Conservation (phyloP, 2,888 invertebrate genomes). For the Mantis religiosa region DNA sequence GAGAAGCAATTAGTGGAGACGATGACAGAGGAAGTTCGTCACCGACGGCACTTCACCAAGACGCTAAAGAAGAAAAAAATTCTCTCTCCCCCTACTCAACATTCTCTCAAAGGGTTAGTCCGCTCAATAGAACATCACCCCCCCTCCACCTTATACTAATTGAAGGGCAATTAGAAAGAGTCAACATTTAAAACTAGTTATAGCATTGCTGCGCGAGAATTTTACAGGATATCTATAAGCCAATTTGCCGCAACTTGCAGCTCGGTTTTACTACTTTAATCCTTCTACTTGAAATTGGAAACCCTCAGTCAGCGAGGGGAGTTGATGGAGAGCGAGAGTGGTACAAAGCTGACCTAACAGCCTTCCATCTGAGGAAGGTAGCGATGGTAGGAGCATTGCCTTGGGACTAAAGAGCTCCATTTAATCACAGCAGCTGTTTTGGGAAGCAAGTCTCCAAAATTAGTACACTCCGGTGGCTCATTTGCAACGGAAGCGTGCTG, state of each 20-base stretch:
- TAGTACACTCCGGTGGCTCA: no score
- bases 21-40: background rate
- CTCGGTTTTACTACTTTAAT: background rate
- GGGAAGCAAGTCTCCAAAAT: no score
- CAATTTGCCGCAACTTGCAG: background rate
- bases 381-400: background rate
- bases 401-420: no score
- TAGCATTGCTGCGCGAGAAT: background rate
- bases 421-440: no score
- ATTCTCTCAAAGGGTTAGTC: background rate
- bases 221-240: slow-evolving; percentile 11
- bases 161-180: slow-evolving; percentile 21
- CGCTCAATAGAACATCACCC: background rate
- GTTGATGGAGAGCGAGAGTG: background rate
- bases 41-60: background rate
- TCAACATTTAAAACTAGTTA: slow-evolving; percentile 18
- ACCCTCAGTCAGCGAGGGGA: background rate
- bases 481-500: no score
- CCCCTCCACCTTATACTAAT: background rate
- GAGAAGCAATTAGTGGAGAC: background rate
- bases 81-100: background rate
- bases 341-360: background rate
- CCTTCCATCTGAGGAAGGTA: background rate
- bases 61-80: background rate
- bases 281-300: background rate